Evolutionary conservation across 2,888 invertebrate species (phyloP).

Genomic region (Polyommatus iphigenia): DNA sequence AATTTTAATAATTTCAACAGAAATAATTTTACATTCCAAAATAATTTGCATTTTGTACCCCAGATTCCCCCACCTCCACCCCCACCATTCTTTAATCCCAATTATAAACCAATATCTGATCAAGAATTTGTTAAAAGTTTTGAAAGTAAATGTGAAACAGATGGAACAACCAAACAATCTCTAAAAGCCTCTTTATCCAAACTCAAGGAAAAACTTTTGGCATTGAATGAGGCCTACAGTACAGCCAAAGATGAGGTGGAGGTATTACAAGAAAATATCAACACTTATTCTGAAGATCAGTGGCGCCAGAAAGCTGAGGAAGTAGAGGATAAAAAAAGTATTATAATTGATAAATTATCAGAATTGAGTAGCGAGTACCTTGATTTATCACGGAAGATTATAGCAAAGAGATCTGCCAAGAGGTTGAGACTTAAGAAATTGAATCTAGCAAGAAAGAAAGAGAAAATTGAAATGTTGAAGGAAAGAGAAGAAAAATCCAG

Average conservation of each 20-base stretch:
- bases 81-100: constrained; percentile 44
- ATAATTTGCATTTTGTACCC: constrained; percentile 40
- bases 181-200: constrained; percentile 46
- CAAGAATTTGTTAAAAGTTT: constrained; percentile 55
- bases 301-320: constrained; percentile 78
- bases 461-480: constrained; percentile 62
- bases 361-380: constrained; percentile 66
- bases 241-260: constrained; percentile 57
- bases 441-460: constrained; percentile 54
- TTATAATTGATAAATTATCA: constrained; percentile 62
- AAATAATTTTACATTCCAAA: constrained; percentile 68
- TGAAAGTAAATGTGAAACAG: constrained; percentile 43
- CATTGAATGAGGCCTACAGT: constrained; percentile 48
- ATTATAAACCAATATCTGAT: constrained; percentile 45
- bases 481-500: constrained; percentile 76
- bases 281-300: constrained; percentile 69
- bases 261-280: constrained; percentile 65
- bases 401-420: constrained; percentile 72
- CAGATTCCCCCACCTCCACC: constrained; percentile 52
- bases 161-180: constrained; percentile 38
- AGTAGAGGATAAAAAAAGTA: constrained; percentile 70
- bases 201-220: constrained; percentile 49
- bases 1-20: constrained; percentile 59
- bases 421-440: constrained; percentile 71
- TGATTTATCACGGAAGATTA: constrained; percentile 59